Evolutionary conservation across 2,888 invertebrate species (phyloP).

Genomic region (Eristalinus sepulchralis): DNA sequence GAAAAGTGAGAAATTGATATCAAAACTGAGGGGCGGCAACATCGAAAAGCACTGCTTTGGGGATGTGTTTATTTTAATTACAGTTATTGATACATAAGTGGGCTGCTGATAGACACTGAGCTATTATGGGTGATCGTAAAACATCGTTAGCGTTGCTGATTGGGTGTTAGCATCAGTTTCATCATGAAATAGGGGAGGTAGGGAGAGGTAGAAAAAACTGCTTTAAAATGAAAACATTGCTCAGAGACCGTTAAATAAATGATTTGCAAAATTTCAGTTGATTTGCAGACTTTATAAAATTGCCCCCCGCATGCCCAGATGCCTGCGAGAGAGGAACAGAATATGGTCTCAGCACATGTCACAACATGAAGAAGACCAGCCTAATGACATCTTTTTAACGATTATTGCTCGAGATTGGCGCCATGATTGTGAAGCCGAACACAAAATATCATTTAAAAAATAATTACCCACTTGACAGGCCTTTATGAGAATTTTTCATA

Average conservation of each 20-base stretch:
- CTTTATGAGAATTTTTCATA: background rate
- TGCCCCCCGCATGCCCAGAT: background rate
- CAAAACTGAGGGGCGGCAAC: constrained; percentile 17
- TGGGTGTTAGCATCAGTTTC: background rate
- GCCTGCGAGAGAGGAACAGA: background rate
- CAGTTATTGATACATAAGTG: background rate
- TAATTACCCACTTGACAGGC: background rate
- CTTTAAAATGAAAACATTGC: too few relatives aligned
- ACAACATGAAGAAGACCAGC: background rate
- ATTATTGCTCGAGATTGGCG: background rate
- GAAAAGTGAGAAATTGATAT: constrained; percentile 24
- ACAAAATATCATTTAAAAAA: background rate
- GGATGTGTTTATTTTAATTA: constrained; percentile 13
- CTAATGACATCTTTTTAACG: background rate
- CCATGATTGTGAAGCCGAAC: background rate
- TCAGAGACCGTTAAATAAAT: too few relatives aligned
- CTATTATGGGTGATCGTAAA: background rate
- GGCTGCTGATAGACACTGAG: background rate
- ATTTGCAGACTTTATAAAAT: too few relatives aligned
- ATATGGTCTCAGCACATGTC: background rate
- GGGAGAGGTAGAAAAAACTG: background rate
- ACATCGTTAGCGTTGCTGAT: background rate
- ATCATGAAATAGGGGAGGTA: background rate
- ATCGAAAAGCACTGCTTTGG: background rate
- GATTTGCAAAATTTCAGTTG: too few relatives aligned